These are phyloP conservation scores for Archaeoteleia sp. DNA, from an alignment of 2,888 invertebrate genomes.

Conservation along the genomic window DNA sequence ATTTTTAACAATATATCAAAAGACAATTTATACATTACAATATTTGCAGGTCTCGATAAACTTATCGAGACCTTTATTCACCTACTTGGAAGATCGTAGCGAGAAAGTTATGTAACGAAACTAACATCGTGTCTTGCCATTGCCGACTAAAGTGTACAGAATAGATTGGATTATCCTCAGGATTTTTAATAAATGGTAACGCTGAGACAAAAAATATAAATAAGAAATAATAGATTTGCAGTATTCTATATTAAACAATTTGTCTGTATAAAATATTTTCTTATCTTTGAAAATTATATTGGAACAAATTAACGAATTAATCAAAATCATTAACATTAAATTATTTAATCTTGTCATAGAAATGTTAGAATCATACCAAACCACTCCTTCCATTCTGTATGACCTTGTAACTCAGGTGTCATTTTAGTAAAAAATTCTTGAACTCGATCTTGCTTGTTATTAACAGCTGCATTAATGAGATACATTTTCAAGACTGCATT, in stretches of 20 bases:
- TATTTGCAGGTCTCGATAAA: too few species aligned
- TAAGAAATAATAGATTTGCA: conserved; percentile 16
- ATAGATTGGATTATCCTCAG: conserved; percentile 92
- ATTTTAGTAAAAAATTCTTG: conserved; percentile 92
- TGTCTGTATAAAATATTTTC: conserved; percentile 16
- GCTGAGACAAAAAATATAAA: conserved; percentile 77
- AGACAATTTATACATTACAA: too few species aligned
- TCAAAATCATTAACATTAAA: background rate
- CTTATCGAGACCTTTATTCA: too few species aligned
- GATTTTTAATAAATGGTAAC: conserved; percentile 92
- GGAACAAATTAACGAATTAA: background rate
- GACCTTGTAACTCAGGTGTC: conserved; percentile 90
- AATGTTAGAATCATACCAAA: conserved; percentile 83
- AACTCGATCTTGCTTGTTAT: conserved; percentile 89
- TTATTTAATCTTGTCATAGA: conserved; percentile 19
- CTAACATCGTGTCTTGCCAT: conserved; percentile 96
- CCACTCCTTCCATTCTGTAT: conserved; percentile 97
- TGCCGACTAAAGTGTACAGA: conserved; percentile 92
- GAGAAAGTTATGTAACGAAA: conserved; percentile 94
- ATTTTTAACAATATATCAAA: too few species aligned
- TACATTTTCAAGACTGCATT: conserved; percentile 92
- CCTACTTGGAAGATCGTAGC: conserved; percentile 87
- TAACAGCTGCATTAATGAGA: conserved; percentile 88
- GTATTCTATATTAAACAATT: too few species aligned
- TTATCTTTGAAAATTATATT: too few species aligned